Evolutionary conservation across 1,140 invertebrate species (phyloP), one percentile per base, ranked within the genome.

Genomic region (Varroa destructor): DNA sequence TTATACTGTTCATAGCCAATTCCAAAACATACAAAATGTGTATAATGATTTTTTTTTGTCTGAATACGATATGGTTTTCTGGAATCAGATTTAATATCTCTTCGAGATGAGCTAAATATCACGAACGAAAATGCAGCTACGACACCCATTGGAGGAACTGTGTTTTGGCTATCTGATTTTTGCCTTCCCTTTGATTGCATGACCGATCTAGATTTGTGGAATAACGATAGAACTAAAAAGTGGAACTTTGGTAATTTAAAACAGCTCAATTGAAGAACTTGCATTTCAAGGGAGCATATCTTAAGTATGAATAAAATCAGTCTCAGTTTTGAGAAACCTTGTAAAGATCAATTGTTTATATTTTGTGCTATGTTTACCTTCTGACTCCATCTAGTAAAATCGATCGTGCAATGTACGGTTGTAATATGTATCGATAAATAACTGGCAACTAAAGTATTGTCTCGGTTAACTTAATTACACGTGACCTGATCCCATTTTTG

Each of bases 51-150:
- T 73, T 64, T 71, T 10, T 5, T 6, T 37, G 6, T 54, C 1
- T 54, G 61, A 73, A 36, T 71, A 79, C 78, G 79, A 8, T 80
- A 80, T 70, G 79, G 77, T 37, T 72, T 80, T 36, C 73, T 80
- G 37, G 79, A 80, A 73, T 79, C 78, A 42, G 79, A 79, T 1
- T 77, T 78, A 0, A 78, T 80, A 4, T 78, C 77, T 1, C 57
- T 75, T 1, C 80, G 80, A 73, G 79, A 80, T 71, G 79, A 80
- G 72, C 77, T 79, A 0, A 80, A 80, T 71, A 80, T 80, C 25
- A 76, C 80, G 75, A 75, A 80, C 3, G 80, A 80, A 74, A 80
- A 80, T 70, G 78, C 79, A 5, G 76, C 78, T 0, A 79, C 80
- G 46, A 77, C 80, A 1, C 75, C 80, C 6, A 76, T 77, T 46